These are phyloP conservation scores for Gymnosoma rotundatum DNA, from an alignment of 2,888 invertebrate genomes.

Conservation along the genomic window DNA sequence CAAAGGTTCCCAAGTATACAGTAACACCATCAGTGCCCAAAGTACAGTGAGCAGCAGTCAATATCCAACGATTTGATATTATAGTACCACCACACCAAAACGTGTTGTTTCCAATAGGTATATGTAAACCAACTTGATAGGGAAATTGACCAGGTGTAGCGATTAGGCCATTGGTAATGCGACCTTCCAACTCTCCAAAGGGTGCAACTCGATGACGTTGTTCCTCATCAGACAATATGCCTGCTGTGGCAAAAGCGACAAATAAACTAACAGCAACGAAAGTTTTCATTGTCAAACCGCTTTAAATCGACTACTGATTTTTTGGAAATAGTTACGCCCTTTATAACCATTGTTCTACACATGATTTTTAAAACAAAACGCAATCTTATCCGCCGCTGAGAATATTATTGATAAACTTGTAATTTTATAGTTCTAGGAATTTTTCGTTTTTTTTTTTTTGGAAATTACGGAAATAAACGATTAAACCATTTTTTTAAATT, in stretches of 20 bases:
- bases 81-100: constrained; percentile 79
- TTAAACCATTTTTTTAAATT: too few species aligned
- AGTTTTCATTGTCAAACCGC: constrained; percentile 70
- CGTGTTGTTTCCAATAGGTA: constrained; percentile 68
- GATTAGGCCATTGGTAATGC: constrained; percentile 77
- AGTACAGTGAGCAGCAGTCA: constrained; percentile 80
- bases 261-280: constrained; percentile 69
- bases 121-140: constrained; percentile 77
- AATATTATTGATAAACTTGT: too few species aligned
- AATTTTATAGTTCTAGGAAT: too few species aligned
- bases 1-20: constrained; percentile 73
- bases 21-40: constrained; percentile 71
- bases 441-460: too few species aligned
- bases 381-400: too few species aligned
- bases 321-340: too few species aligned
- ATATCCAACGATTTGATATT: constrained; percentile 76
- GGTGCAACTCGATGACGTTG: constrained; percentile 53
- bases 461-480: too few species aligned
- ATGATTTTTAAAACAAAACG: too few species aligned
- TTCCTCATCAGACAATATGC: constrained; percentile 33
- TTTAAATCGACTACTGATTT: constrained; percentile 30
- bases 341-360: too few species aligned
- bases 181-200: constrained; percentile 70
- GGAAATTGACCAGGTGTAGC: constrained; percentile 77
- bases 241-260: constrained; percentile 69